phyloP scores from a whole-genome alignment of 2,113 vertebrate genomes.

The Notarius lentiginosus region DNA sequence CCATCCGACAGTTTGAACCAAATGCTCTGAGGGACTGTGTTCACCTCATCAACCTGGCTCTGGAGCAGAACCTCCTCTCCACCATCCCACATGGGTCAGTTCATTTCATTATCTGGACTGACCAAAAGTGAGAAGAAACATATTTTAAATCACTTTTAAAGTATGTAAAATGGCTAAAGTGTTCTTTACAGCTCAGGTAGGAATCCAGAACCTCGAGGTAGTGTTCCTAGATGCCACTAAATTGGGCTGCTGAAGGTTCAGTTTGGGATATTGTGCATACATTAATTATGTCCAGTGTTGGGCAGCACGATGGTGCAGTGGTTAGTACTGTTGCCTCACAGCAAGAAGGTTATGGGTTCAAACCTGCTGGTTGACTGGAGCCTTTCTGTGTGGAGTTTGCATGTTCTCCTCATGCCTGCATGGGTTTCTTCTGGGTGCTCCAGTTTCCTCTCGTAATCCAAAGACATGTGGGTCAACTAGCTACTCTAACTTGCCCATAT shows the following conservation, averaged over 20 bases:
- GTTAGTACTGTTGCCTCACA: no score
- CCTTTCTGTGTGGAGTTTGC: no score
- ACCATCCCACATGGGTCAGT: conserved; percentile 74
- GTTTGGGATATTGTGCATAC: background rate
- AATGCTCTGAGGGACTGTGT: conserved; percentile 73
- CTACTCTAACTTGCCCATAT: no score
- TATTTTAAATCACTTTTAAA: background rate
- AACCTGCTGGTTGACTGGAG: no score
- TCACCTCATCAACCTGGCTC: conserved; percentile 74
- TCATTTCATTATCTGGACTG: background rate
- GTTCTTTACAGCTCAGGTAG: background rate
- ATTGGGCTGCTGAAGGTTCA: background rate
- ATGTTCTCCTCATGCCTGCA: no score
- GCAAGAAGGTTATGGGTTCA: no score
- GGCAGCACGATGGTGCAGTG: no score
- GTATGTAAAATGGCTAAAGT: background rate
- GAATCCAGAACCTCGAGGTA: background rate
- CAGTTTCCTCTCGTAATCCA: no score
- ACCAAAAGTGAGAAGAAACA: background rate
- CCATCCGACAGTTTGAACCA: conserved; percentile 71
- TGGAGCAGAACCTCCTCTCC: conserved; percentile 78
- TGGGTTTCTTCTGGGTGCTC: no score
- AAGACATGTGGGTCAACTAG: no score
- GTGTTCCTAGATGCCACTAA: background rate
- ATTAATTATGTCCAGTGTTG: no score